phyloP scores from a whole-genome alignment of 2,888 invertebrate genomes.

The Orchesellides sinensis region DNA sequence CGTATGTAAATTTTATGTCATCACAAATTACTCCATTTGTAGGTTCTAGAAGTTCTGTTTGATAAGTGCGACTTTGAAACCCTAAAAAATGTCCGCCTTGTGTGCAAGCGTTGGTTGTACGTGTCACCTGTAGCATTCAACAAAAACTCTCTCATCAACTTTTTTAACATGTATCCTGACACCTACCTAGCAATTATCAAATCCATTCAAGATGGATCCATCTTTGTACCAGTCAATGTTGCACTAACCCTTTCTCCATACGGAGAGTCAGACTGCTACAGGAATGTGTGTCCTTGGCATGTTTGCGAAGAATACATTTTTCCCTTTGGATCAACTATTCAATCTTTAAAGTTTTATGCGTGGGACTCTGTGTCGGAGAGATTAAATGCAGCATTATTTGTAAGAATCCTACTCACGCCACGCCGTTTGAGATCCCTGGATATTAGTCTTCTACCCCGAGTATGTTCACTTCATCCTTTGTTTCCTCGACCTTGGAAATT shows the following conservation, averaged over 20 bases:
- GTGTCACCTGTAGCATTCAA: constrained; percentile 4
- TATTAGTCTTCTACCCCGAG: constrained; percentile 39
- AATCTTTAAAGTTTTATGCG: constrained; percentile 53
- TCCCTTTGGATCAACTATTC: constrained; percentile 39
- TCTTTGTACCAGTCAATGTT: constrained; percentile 40
- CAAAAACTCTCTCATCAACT: constrained; percentile 44
- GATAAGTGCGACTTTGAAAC: constrained; percentile 48
- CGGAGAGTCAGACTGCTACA: constrained; percentile 25
- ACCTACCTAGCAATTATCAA: constrained; percentile 21
- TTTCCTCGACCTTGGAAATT: constrained; percentile 52
- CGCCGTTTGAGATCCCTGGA: constrained; percentile 12
- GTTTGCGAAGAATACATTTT: constrained; percentile 57
- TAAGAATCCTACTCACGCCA: constrained; percentile 39
- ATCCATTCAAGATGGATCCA: constrained; percentile 17
- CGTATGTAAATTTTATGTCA: neutral
- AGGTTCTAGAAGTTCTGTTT: constrained; percentile 49
- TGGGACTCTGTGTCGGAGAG: constrained; percentile 46
- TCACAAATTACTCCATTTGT: neutral
- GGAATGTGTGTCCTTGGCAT: constrained; percentile 46
- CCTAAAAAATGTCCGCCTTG: constrained; percentile 30
- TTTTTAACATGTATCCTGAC: constrained; percentile 42
- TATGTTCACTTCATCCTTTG: constrained; percentile 17
- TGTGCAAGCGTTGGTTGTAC: constrained; percentile 44
- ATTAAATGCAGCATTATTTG: constrained; percentile 34
- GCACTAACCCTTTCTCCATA: constrained; percentile 51